Evolutionary conservation across 2,888 invertebrate species (phyloP).

Genomic region (Morpho deidamia): DNA sequence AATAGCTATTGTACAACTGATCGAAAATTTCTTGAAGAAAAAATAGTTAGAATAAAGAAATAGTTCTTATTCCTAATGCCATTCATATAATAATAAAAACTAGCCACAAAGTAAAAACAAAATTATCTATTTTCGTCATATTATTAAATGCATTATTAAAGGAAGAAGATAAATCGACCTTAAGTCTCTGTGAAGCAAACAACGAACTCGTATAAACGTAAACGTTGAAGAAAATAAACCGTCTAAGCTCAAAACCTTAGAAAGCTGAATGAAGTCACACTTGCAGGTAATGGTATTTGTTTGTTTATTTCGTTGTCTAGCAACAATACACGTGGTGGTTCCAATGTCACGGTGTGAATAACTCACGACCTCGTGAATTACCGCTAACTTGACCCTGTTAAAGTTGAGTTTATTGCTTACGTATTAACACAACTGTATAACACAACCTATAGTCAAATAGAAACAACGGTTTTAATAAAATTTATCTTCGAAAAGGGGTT

Average conservation of each 20-base stretch:
- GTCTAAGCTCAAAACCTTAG: neutral
- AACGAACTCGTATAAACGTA: no score
- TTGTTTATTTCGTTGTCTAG: conserved; percentile 44
- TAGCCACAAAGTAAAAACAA: no score
- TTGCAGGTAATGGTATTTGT: conserved; percentile 39
- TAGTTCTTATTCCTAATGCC: no score
- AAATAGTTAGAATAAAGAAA: no score
- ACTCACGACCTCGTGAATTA: conserved; percentile 45
- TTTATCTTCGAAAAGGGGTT: neutral
- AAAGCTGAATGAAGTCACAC: conserved; percentile 41
- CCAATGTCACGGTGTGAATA: conserved; percentile 61
- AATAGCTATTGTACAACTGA: no score
- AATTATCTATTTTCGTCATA: no score
- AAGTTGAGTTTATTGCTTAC: conserved; percentile 6
- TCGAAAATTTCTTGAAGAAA: no score
- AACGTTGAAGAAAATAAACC: neutral
- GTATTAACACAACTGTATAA: conserved; percentile 8
- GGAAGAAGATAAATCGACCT: no score
- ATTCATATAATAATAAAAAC: no score
- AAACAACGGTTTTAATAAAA: neutral
- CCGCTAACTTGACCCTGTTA: conserved; percentile 50
- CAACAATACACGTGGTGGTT: conserved; percentile 50
- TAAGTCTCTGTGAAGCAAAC: no score
- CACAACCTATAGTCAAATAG: neutral
- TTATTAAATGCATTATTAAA: no score